Conservation (phyloP, 2,113 vertebrate species). For the Eulacestoma nigropectus region DNA sequence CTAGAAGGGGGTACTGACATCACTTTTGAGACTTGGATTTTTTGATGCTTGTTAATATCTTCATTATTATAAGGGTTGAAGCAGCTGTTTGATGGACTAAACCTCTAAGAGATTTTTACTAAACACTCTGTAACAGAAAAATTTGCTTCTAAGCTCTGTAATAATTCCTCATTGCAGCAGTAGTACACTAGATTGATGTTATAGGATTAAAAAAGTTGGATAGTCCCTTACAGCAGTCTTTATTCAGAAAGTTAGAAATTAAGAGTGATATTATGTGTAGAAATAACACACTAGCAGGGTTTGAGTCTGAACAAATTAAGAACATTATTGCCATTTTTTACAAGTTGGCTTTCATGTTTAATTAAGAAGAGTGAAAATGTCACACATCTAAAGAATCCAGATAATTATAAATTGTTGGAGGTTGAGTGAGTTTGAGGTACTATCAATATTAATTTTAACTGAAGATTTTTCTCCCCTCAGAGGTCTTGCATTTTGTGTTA, state of each 20-base stretch:
- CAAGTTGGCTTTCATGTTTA: background rate
- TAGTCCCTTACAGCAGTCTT: background rate
- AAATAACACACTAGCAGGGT: background rate
- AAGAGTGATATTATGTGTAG: background rate
- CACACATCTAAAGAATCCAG: background rate
- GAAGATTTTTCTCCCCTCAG: background rate
- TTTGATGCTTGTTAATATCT: background rate
- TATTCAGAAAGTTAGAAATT: background rate
- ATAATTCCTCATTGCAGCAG: background rate
- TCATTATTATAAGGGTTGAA: background rate
- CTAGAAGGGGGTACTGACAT: background rate
- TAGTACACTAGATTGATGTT: background rate
- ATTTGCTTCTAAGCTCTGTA: background rate
- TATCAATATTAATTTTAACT: background rate
- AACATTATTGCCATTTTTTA: background rate
- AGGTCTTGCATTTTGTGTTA: background rate
- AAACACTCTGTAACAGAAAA: background rate
- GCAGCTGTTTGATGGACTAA: background rate
- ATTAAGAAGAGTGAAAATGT: background rate
- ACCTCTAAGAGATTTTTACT: background rate
- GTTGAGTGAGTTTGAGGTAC: background rate
- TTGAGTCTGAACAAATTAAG: background rate
- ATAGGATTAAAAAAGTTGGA: background rate
- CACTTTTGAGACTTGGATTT: background rate
- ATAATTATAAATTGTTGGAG: background rate